Evolutionary conservation across 2,888 invertebrate genomes (phyloP), one percentile per base, ranked within the genome.

Genomic region (Liposcelis brunnea): DNA sequence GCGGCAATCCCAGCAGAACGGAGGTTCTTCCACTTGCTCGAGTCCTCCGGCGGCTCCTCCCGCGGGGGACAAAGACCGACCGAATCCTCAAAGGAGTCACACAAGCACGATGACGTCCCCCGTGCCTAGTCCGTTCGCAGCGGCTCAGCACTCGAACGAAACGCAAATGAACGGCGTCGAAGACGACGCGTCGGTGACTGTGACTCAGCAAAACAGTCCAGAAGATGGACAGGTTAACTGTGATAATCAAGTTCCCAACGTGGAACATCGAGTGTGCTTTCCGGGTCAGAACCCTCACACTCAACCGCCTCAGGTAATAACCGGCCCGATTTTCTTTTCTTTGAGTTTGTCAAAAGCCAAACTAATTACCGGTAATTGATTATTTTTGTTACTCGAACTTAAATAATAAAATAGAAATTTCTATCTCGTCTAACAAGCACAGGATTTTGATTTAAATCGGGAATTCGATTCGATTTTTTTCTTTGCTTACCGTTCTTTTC

Each of bases 81-180:
- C 26, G 26, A 26, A 26, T 8, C 40, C 40, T 19, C 15, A 14
- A 19, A 16, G 21, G 11, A 40, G 7, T 16, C 40, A 40, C 19
- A 40, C 40, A 6, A 40, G 40, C 19, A 40, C 40, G 5, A 40
- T 40, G 40, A 40, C 40, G 40, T 40, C 40, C 10, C 40, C 40
- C 19, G 40, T 40, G 40, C 40, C 40, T n/a, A 40, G 40, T 19
- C 40, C 40, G 12, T 19, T 18, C 21, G 26, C 26, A 26, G 26
- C 26, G 26, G 26, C 26, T 26, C 26, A 26, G 8, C 26, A 26
- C 5, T 26, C 26, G 26, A 26, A 4, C 4, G 26, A 26, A 8
- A 26, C 26, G 26, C 26, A 26, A 26, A 26, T 26, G 26, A 26
- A 26, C 26, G 26, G 26, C 26, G 26, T 26, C 26, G 26, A 26